Base-by-base conservation (phyloP, 2,888 invertebrate genomes). In the Mythimna pallens region DNA sequence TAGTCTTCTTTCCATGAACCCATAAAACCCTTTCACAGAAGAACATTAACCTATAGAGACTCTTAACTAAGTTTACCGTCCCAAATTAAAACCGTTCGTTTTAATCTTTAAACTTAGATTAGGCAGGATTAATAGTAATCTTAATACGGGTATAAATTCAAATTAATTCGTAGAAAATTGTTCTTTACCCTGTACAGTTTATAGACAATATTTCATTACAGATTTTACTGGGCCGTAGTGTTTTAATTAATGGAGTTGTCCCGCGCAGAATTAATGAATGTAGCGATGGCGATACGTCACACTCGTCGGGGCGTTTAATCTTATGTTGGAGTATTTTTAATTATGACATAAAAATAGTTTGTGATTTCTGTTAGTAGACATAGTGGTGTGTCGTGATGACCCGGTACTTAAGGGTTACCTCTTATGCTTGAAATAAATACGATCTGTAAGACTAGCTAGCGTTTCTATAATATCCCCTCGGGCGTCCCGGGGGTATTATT, bases 241-340 rank as follows among this genome's bases (percentile, higher is more conserved):
- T 90, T 94, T 94, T 94, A 94, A 94, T 94, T 92, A 93, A 93
- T 92, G 90, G 89, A 88, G 88, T 89, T 86, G 89, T 88, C 84
- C 81, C 87, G 82, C 83, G 76, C 83, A 73, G 84, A 88, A 90
- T 91, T 93, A 93, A 94, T 92, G 91, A 93, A 78, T 75, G 69
- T 81, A 63, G 50, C 65, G 63, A 68, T 58, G 52, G 76, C 63
- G 30, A 83, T 85, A 74, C 75, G 72, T 83, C 81, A 79, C 55
- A 76, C 73, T 81, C 57, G 65, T 64, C 73, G 69, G 76, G 71
- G 77, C 30, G 80, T 84, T 85, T 72, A 72, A 85, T 81, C 25
- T 70, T 70, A 76, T 73, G 68, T 50, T 52, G 62, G 43, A 59
- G 64, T 58, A 64, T 76, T 73, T 78, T 78, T 69, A 70, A 75